Percentiles rank a stretch among this genome's conserved stretches.
These are phyloP conservation scores for Coregonus suidteri DNA, from an alignment of 2,797 vertebrate species.

Conservation along the genomic window DNA sequence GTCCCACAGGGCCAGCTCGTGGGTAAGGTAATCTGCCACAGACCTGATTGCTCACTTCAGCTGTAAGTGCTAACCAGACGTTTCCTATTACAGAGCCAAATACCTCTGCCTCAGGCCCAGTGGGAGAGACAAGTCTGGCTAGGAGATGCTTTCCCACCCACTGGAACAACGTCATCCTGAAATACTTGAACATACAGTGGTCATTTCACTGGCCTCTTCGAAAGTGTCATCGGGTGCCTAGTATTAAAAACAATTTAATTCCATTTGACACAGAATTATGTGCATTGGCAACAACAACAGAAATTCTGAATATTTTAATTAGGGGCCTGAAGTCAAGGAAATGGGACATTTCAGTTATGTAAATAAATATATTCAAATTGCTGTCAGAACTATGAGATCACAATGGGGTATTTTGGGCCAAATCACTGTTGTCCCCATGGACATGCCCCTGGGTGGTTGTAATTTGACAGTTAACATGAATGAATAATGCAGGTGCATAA, in stretches of 20 bases:
- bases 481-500: slow-evolving; percentile 76
- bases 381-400: slow-evolving; percentile 80
- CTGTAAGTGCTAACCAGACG: slow-evolving; percentile 44
- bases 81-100: slow-evolving; percentile 45
- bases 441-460: slow-evolving; percentile 78
- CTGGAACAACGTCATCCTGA: not conserved
- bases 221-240: not conserved
- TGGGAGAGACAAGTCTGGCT: not conserved
- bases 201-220: not conserved
- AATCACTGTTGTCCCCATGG: slow-evolving; percentile 67
- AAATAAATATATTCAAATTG: slow-evolving; percentile 92
- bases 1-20: slow-evolving; percentile 62
- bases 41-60: slow-evolving; percentile 59
- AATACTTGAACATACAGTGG: not conserved
- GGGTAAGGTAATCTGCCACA: slow-evolving; percentile 58
- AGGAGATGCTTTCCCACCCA: not conserved
- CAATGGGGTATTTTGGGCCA: slow-evolving; percentile 50
- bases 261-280: slow-evolving; percentile 89
- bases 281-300: slow-evolving; percentile 86
- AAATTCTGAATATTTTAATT: slow-evolving; percentile 89
- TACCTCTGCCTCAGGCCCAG: slow-evolving; percentile 35
- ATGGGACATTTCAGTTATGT: slow-evolving; percentile 78
- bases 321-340: slow-evolving; percentile 83
- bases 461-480: slow-evolving; percentile 79
- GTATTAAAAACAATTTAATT: slow-evolving; percentile 63